Conservation (phyloP, 2,888 invertebrate species). For the Drosophila infuscata region DNA sequence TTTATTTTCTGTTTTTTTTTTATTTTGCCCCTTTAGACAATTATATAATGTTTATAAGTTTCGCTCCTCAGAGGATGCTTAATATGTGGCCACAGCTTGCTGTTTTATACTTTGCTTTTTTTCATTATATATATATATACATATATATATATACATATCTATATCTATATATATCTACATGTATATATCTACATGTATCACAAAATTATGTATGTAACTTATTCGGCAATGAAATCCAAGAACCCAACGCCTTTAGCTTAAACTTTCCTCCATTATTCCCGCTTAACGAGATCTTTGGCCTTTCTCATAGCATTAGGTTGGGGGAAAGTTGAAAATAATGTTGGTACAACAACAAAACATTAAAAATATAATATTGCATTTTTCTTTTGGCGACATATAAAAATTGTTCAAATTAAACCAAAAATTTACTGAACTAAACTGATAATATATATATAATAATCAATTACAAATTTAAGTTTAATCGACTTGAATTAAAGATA, state of each 20-base stretch:
- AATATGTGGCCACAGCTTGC: conserved; percentile 61
- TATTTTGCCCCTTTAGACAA: conserved; percentile 17
- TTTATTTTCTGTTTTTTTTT: conserved; percentile 15
- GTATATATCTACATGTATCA: conserved; percentile 46
- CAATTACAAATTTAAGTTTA: conserved; percentile 51
- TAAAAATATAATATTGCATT: conserved; percentile 48
- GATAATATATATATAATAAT: conserved; percentile 44
- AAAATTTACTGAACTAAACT: conserved; percentile 54
- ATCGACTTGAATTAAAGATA: conserved; percentile 36
- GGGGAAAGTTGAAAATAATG: conserved; percentile 4
- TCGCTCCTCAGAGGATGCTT: conserved; percentile 57
- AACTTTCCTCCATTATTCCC: neutral
- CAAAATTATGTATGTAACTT: conserved; percentile 44
- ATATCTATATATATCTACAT: conserved; percentile 1
- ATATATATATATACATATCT: neutral
- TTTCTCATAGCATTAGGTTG: conserved; percentile 17
- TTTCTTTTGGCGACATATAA: conserved; percentile 51
- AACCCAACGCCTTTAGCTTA: conserved; percentile 7
- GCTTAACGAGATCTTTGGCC: conserved; percentile 24
- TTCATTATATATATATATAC: neutral
- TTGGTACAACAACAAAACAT: neutral
- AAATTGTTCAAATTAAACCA: conserved; percentile 26
- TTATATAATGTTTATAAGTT: conserved; percentile 25
- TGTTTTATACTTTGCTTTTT: conserved; percentile 35
- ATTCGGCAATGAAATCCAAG: conserved; percentile 31